Conservation (phyloP, 2,888 invertebrate genomes). For the Drosophila mettleri region DNA sequence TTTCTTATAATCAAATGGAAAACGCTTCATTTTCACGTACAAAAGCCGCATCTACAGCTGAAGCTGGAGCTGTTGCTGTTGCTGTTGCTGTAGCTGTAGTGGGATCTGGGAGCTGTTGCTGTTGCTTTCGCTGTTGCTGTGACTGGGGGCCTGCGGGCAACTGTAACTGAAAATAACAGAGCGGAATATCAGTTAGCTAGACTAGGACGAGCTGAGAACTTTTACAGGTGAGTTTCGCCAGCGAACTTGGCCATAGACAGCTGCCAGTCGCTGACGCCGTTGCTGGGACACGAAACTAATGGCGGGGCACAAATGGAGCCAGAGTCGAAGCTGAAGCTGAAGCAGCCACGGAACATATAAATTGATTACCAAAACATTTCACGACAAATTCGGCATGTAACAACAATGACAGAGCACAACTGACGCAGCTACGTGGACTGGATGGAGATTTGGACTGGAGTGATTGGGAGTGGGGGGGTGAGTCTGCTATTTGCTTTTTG, state of each 20-base stretch:
- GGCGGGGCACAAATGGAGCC: slow-evolving; percentile 7
- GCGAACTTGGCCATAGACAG: slow-evolving; percentile 31
- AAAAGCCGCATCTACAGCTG: slow-evolving; percentile 38
- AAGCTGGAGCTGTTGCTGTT: slow-evolving; percentile 1
- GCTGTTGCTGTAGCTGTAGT: slow-evolving; percentile 2
- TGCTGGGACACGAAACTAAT: slow-evolving; percentile 45
- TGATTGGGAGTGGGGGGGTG: too few relatives aligned
- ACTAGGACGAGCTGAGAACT: slow-evolving; percentile 34
- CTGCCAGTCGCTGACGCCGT: slow-evolving; percentile 31
- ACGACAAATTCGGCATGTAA: slow-evolving; percentile 75
- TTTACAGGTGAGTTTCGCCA: slow-evolving; percentile 61
- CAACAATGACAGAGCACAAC: slow-evolving; percentile 61
- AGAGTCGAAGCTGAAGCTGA: slow-evolving; percentile 7
- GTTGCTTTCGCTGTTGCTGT: not conserved
- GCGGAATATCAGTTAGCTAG: slow-evolving; percentile 34
- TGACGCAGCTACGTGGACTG: not conserved
- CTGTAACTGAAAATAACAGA: slow-evolving; percentile 17
- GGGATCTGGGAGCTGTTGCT: not conserved
- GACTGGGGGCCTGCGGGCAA: slow-evolving; percentile 31
- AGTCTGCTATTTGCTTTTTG: slow-evolving; percentile 1
- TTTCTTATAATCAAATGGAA: slow-evolving; percentile 80
- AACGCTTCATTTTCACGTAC: slow-evolving; percentile 81
- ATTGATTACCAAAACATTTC: slow-evolving; percentile 77
- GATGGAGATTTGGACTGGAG: not conserved
- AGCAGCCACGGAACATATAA: slow-evolving; percentile 58